Base-by-base conservation (phyloP, 2,888 invertebrate species). In the Eristalinus aeneus region DNA sequence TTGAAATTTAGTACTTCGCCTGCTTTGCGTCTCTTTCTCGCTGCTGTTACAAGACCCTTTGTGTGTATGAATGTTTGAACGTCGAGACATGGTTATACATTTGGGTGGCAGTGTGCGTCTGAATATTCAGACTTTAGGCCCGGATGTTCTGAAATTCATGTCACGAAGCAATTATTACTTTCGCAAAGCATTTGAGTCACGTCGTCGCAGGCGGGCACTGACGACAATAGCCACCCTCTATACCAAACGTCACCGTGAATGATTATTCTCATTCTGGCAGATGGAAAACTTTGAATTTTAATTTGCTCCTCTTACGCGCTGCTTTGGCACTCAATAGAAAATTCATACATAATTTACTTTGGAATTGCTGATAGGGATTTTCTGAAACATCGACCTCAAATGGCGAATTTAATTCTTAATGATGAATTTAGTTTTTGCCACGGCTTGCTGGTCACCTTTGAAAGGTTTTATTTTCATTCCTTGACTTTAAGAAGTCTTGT, bases 111-210 rank as follows among this genome's bases (percentile, higher is more conserved):
- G 6, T 46, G 46, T 46, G 16, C 8, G 8, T 46, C n/a, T 46
- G 58, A 22, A 60, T 53, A 72, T 61, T 60, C 56, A 39, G 36
- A 8, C n/a, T 12, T 39, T 23, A 39, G 63, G 31, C 39, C 12
- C 20, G 20, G 8, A 22, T 39, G 12, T 27, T 20, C 34, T 27
- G 1, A 12, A 36, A 78, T 72, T 71, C 64, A 60, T 78, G 71
- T 78, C 78, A 78, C 78, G 78, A 58, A 72, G n/a, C 32, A 31
- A 78, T 72, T 60, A 27, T 20, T 78, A 72, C 32, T 60, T 36
- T 60, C 46, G 46, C 64, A 46, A 34, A 22, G n/a, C 65, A 65
- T 58, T 72, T 58, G 46, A 78, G 71, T 78, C 78, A 78, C 78
- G 78, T 72, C 78, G 78, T 72, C 32, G 16, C 58, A 56, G 4